Conservation (phyloP, 2,797 vertebrate genomes). For the Chrosomus eos region DNA sequence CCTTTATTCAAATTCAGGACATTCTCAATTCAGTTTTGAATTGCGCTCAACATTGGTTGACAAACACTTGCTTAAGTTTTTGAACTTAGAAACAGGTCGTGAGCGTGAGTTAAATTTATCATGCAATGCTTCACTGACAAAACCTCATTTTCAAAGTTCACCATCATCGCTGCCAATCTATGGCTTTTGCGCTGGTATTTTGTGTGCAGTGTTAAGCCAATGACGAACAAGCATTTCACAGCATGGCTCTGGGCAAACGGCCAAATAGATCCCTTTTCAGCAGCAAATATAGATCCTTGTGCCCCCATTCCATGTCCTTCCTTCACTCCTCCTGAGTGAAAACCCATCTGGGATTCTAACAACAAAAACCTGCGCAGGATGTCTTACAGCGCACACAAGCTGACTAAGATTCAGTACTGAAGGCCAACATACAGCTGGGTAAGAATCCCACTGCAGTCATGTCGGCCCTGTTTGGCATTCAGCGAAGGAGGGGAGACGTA, state of each 20-base stretch:
- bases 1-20: not conserved
- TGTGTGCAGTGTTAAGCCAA: slow-evolving; percentile 1
- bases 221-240: slow-evolving; percentile 3
- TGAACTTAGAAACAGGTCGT: not conserved
- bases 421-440: slow-evolving; percentile 36
- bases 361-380: slow-evolving; percentile 58
- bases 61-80: not conserved
- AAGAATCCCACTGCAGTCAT: slow-evolving; percentile 62
- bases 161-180: not conserved
- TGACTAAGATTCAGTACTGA: slow-evolving; percentile 40
- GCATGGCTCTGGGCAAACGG: not conserved
- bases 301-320: slow-evolving; percentile 17
- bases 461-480: slow-evolving; percentile 76
- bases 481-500: slow-evolving; percentile 61
- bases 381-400: slow-evolving; percentile 36
- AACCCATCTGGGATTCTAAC: slow-evolving; percentile 23
- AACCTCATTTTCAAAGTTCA: not conserved
- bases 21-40: not conserved
- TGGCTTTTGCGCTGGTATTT: slow-evolving; percentile 21
- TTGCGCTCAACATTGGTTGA: not conserved
- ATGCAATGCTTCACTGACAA: not conserved
- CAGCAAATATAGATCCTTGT: slow-evolving; percentile 11
- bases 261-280: not conserved
- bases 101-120: not conserved
- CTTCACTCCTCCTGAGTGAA: slow-evolving; percentile 8